Base-by-base conservation (phyloP, 2,113 vertebrate genomes). In the Rattus rattus region DNA sequence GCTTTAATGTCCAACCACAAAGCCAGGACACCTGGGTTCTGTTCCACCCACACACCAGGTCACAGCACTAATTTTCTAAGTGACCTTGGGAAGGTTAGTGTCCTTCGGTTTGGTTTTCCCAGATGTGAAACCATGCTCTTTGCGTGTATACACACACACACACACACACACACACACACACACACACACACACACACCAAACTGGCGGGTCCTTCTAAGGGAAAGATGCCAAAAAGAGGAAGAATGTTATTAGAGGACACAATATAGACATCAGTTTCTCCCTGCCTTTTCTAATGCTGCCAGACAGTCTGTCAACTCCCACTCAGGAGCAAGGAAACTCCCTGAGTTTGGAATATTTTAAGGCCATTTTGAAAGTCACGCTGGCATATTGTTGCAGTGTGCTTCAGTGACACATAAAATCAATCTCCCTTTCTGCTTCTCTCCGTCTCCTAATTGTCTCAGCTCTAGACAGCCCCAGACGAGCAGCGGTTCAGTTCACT, bases 321-420 rank as follows among this genome's bases (percentile, higher is more conserved):
- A 98, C 97, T 97, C 96, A 93, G 75, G 96, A 97, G 94, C 93
- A 93, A 94, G 97, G 98, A 97, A 98, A 98, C 96, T 98, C 97
- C 97, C 96, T 90, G 96, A 98, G 95, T 98, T 97, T 98, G 96
- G 97, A 98, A 97, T 97, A 98, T 98, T 97, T 98, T 98, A 98
- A 98, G 96, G 96, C 96, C 96, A 97, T 98, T 97, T 98, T 98
- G 97, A 98, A 98, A 97, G 96, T 98, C 97, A 97, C 59, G 11
- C 95, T 96, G 94, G 97, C 96, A 97, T 96, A 97, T 92, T 96
- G 96, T 97, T 97, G 95, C 94, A 94, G 92, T 90, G 95, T 93
- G 96, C 88, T 96, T 97, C 95, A 1, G 90, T 97, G 98, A 97
- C 97, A 97, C 94, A 96, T 73, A 97, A 97, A 97, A 95, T 97